Base-by-base conservation (phyloP, 2,797 vertebrate genomes). In the Pseudochromis fuscus region DNA sequence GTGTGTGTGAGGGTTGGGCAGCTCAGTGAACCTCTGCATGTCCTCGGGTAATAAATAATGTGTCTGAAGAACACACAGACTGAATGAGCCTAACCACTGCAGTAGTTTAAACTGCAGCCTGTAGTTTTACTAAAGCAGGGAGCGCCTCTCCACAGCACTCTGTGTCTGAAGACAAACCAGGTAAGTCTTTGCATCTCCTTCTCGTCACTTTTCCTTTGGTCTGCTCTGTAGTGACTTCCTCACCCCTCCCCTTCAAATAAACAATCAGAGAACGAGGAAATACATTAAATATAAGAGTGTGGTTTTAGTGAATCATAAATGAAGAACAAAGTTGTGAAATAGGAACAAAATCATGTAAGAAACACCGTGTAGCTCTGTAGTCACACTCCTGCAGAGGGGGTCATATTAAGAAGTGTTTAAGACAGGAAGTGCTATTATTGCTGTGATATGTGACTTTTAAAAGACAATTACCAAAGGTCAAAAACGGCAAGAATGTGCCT, bases 121-220 rank as follows among this genome's bases (percentile, higher is more conserved):
- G 77, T 95, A 94, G 78, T 63, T 4, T 77, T 67, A 56, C 95
- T 81, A 75, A 87, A 95, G 96, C 93, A 97, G 97, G 97, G 97
- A 96, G 97, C 95, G 97, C 96, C 96, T 95, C 94, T 96, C 95
- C 97, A 97, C 97, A 99, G 97, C 96, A 98, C 91, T 93, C 94
- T 95, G 95, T 33, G 62, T 87, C 90, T 93, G 90, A 91, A 91
- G 86, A 87, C 42, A 61, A 13, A 2, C 0, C 5, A 90, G 90
- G 91, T 91, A 61, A 88, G 91, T 61, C 42, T 15, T 25, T 25
- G 25, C 27, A 38, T 50, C 23, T n/a, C 31, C 51, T 19, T 45
- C 49, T 21, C n/a, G 48, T 4, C 16, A 24, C 0, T 19, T 42
- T 51, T 38, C 60, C 3, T 28, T 31, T 53, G 12, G 13, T 31